phyloP scores from a whole-genome alignment of 2,888 invertebrate genomes.

The Drosophila stalkeri region DNA sequence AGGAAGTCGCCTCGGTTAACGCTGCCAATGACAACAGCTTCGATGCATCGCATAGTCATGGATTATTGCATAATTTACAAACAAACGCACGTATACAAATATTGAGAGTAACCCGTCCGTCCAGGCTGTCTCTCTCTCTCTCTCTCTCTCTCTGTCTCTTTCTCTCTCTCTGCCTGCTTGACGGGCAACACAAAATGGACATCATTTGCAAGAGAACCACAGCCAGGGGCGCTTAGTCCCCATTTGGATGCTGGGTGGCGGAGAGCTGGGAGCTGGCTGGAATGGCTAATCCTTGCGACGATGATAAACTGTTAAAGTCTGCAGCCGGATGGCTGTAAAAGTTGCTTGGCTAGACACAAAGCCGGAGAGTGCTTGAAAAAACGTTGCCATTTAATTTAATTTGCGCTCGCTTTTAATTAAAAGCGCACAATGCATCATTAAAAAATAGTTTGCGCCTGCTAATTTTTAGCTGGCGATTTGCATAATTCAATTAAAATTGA shows the following conservation, averaged over 20 bases:
- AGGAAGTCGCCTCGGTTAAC: slow-evolving; percentile 47
- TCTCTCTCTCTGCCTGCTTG: neutral
- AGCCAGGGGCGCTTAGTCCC: slow-evolving; percentile 30
- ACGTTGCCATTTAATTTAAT: slow-evolving; percentile 75
- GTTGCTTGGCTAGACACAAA: slow-evolving; percentile 27
- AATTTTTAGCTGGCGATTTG: slow-evolving; percentile 78
- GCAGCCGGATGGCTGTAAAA: slow-evolving; percentile 26
- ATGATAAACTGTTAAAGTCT: slow-evolving; percentile 71
- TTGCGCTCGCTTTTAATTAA: slow-evolving; percentile 77
- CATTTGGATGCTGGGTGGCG: neutral
- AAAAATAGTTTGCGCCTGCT: slow-evolving; percentile 81
- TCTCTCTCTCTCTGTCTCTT: no score
- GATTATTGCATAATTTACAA: slow-evolving; percentile 77
- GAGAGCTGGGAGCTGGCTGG: slow-evolving; percentile 1
- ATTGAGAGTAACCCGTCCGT: neutral
- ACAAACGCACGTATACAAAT: slow-evolving; percentile 21
- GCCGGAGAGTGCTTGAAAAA: slow-evolving; percentile 40
- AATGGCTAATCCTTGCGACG: slow-evolving; percentile 64
- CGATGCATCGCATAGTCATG: slow-evolving; percentile 70
- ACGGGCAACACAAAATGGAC: slow-evolving; percentile 53
- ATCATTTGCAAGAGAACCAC: slow-evolving; percentile 71
- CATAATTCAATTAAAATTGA: slow-evolving; percentile 80
- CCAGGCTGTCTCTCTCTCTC: no score
- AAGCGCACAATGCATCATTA: slow-evolving; percentile 75
- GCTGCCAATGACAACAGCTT: slow-evolving; percentile 73